Percentiles rank a stretch among this genome's conserved stretches.
These are phyloP conservation scores for Tachuris rubrigastra DNA, from an alignment of 2,113 vertebrate species.

Conservation along the genomic window DNA sequence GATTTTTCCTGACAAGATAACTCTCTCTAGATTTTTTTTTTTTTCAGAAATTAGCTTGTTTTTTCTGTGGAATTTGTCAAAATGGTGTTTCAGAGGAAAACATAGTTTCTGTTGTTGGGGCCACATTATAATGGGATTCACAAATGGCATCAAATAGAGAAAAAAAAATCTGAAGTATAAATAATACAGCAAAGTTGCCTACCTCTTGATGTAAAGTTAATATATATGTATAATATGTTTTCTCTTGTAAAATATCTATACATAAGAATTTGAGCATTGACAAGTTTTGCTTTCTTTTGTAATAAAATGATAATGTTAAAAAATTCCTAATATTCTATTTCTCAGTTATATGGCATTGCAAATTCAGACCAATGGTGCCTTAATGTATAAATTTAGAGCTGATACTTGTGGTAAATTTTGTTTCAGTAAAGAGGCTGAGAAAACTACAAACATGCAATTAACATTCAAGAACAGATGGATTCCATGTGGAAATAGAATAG, in stretches of 20 bases:
- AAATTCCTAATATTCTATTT: background rate
- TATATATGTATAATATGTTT: background rate
- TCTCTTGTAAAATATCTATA: background rate
- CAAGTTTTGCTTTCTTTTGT: background rate
- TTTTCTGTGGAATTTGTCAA: background rate
- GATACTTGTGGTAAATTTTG: background rate
- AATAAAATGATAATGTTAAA: background rate
- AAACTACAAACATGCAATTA: background rate
- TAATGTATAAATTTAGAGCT: background rate
- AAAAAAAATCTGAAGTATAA: background rate
- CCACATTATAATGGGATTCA: background rate
- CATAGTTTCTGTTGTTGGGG: background rate
- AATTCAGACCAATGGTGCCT: background rate
- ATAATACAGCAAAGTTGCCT: background rate
- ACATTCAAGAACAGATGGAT: background rate
- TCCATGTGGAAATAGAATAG: background rate
- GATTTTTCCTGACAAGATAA: background rate
- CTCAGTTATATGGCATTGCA: background rate
- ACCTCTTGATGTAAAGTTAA: background rate
- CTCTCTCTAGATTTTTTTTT: background rate
- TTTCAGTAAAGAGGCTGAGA: background rate
- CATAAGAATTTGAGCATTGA: background rate
- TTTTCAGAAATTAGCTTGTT: background rate
- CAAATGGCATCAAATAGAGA: background rate
- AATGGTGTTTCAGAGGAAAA: background rate